These are phyloP conservation scores for Baronia brevicornis DNA, from an alignment of 2,888 invertebrate genomes.

Conservation along the genomic window DNA sequence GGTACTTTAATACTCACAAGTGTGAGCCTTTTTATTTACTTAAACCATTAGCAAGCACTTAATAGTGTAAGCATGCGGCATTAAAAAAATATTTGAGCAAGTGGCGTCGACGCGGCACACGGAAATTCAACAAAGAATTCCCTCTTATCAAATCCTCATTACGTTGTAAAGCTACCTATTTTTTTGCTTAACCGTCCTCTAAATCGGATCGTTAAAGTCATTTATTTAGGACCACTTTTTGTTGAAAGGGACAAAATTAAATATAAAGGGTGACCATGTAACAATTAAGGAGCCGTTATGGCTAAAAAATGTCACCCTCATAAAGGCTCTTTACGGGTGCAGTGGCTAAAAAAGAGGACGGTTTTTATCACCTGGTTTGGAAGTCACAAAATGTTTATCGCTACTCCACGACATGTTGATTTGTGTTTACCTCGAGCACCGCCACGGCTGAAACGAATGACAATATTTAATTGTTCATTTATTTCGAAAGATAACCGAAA, in stretches of 20 bases:
- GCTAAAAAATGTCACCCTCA: constrained; percentile 72
- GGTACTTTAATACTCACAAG: constrained; percentile 55
- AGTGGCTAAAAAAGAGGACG: constrained; percentile 60
- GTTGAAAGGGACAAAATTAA: constrained; percentile 46
- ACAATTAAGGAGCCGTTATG: constrained; percentile 67
- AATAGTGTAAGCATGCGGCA: constrained; percentile 45
- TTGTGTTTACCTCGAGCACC: constrained; percentile 59
- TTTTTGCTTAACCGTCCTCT: constrained; percentile 37
- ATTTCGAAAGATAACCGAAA: constrained; percentile 61
- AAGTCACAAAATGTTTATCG: constrained; percentile 75
- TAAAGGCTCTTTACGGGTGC: constrained; percentile 46
- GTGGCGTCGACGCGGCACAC: constrained; percentile 37
- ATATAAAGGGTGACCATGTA: constrained; percentile 59
- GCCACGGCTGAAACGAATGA: constrained; percentile 60
- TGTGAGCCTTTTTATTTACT: constrained; percentile 56
- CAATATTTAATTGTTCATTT: constrained; percentile 74
- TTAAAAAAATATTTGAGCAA: constrained; percentile 60
- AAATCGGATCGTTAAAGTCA: constrained; percentile 51
- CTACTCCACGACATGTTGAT: constrained; percentile 70
- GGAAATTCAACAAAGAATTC: constrained; percentile 41
- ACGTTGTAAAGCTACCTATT: constrained; percentile 40
- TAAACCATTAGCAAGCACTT: constrained; percentile 64
- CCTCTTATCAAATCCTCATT: constrained; percentile 52
- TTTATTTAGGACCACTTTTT: constrained; percentile 67
- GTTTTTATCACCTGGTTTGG: constrained; percentile 71